Evolutionary conservation across 2,888 invertebrate genomes (phyloP).

Genomic region (Leucophenga maculata): DNA sequence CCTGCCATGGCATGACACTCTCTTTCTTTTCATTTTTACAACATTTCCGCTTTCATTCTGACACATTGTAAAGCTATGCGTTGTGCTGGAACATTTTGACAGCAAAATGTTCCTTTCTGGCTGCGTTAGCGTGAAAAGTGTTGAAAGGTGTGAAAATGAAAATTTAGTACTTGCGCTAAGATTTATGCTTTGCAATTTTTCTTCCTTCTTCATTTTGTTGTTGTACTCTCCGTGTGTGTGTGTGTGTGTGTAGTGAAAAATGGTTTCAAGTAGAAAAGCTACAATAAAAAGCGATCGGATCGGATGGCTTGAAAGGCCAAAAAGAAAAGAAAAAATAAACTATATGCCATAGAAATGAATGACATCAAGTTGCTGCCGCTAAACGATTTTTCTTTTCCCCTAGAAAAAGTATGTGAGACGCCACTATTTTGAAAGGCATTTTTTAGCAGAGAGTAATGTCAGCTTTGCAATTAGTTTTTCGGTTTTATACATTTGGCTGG

Average conservation of each 20-base stretch:
- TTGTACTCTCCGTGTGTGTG: background rate
- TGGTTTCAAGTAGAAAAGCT: constrained; percentile 5
- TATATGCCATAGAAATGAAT: background rate
- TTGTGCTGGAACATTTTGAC: constrained; percentile 57
- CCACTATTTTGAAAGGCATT: background rate
- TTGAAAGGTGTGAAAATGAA: constrained; percentile 70
- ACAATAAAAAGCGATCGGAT: constrained; percentile 9
- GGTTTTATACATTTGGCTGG: background rate
- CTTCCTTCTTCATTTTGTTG: constrained; percentile 17
- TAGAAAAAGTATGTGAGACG: no score
- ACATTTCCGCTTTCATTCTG: constrained; percentile 23
- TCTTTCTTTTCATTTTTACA: constrained; percentile 26
- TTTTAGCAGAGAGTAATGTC: background rate
- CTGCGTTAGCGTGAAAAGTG: constrained; percentile 64
- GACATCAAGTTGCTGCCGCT: constrained; percentile 12
- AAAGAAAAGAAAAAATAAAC: background rate
- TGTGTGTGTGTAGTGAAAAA: constrained; percentile 6
- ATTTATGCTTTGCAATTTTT: constrained; percentile 60
- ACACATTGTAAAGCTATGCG: constrained; percentile 36
- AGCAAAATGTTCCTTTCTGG: constrained; percentile 66
- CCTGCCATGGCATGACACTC: constrained; percentile 21
- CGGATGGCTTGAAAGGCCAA: background rate
- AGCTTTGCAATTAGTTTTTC: constrained; percentile 15
- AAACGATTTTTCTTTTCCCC: constrained; percentile 6
- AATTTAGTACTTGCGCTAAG: constrained; percentile 65